phyloP scores from a whole-genome alignment of 2,888 invertebrate species.

The Lasioglossum zephyrum region DNA sequence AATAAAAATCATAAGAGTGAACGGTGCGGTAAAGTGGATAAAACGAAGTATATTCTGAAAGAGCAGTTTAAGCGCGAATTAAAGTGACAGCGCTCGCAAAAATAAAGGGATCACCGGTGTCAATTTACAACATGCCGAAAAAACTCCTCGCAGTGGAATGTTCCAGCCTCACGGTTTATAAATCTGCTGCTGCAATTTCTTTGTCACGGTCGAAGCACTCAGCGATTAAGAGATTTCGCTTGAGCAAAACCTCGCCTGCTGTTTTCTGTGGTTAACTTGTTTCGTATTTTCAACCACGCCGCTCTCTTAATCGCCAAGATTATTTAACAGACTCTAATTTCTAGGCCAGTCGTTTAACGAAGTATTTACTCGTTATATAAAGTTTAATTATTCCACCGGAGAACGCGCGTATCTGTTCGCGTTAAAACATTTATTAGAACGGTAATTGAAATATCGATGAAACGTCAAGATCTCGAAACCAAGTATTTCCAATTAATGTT shows the following conservation, averaged over 20 bases:
- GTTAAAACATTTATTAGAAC: not conserved
- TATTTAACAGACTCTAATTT: not conserved
- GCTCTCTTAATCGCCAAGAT: not conserved
- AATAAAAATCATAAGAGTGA: no score
- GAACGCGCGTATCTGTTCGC: not conserved
- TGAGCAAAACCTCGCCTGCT: not conserved
- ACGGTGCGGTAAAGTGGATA: no score
- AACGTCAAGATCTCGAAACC: not conserved
- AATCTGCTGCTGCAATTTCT: slow-evolving; percentile 18
- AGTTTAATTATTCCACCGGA: not conserved
- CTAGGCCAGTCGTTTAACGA: not conserved
- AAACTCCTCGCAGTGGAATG: not conserved
- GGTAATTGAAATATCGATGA: not conserved
- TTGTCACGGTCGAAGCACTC: not conserved
- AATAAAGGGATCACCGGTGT: not conserved
- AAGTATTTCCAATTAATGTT: not conserved
- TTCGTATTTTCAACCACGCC: not conserved
- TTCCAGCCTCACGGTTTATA: slow-evolving; percentile 6
- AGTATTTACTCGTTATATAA: not conserved
- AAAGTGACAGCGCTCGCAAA: not conserved
- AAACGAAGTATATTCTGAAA: no score
- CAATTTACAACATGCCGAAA: not conserved
- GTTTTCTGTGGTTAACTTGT: not conserved
- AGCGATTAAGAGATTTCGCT: not conserved
- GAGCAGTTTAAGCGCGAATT: not conserved